A percentile compares a stretch with the other conserved stretches of the same genome.
phyloP scores from a whole-genome alignment of 2,888 invertebrate species.

The Leucophora obtusa region DNA sequence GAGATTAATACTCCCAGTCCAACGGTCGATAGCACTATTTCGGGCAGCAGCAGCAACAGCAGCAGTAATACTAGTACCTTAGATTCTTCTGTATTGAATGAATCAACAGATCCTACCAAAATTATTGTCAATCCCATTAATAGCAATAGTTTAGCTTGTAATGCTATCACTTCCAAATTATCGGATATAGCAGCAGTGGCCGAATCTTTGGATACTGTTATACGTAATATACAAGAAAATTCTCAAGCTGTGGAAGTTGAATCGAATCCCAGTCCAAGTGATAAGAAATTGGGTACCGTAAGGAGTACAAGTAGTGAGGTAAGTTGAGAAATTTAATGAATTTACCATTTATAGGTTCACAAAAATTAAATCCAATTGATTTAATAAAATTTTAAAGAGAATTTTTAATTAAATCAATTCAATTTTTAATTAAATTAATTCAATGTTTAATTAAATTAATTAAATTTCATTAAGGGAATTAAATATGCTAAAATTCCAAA shows the following conservation, averaged over 20 bases:
- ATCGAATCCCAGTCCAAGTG: slow-evolving; percentile 66
- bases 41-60: slow-evolving; percentile 69
- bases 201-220: slow-evolving; percentile 83
- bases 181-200: slow-evolving; percentile 84
- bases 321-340: slow-evolving; percentile 27
- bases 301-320: slow-evolving; percentile 71
- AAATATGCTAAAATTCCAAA: no score
- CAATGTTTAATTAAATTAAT: no score
- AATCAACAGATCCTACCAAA: slow-evolving; percentile 46
- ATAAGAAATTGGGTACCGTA: slow-evolving; percentile 72
- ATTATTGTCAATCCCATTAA: slow-evolving; percentile 74
- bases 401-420: no score
- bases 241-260: slow-evolving; percentile 67
- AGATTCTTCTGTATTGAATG: slow-evolving; percentile 40
- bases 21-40: slow-evolving; percentile 66
- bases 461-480: no score
- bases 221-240: slow-evolving; percentile 79
- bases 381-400: no score
- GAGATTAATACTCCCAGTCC: slow-evolving; percentile 66
- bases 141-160: slow-evolving; percentile 82
- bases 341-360: no score
- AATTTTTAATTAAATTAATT: no score
- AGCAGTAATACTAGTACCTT: slow-evolving; percentile 66
- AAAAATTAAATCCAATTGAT: no score
- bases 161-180: slow-evolving; percentile 83